These are phyloP conservation scores for Dinothrombium tinctorium DNA, from an alignment of 1,140 invertebrate genomes.

Conservation along the genomic window DNA sequence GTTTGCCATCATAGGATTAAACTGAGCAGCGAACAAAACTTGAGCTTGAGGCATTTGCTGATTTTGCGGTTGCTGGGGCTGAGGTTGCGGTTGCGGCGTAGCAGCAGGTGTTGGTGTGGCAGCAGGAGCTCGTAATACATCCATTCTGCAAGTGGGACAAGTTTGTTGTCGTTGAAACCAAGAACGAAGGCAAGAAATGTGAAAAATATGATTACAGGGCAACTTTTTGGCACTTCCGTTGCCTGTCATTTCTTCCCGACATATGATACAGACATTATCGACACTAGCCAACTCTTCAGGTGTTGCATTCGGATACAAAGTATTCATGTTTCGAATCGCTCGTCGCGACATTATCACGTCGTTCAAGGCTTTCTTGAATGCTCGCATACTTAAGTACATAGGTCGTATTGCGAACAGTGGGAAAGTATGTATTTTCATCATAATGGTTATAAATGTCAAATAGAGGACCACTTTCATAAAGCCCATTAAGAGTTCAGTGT, in stretches of 20 bases:
- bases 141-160: constrained; percentile 91
- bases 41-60: too few relatives aligned
- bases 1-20: neutral
- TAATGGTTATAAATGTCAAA: constrained; percentile 75
- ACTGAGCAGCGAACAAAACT: too few relatives aligned
- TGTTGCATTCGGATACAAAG: constrained; percentile 86
- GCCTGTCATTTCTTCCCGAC: constrained; percentile 60
- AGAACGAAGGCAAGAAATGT: constrained; percentile 84
- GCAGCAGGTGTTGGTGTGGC: constrained; percentile 19
- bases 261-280: constrained; percentile 98
- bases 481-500: constrained; percentile 81
- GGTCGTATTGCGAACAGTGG: constrained; percentile 94
- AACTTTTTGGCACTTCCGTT: constrained; percentile 66
- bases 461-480: constrained; percentile 67
- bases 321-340: constrained; percentile 95
- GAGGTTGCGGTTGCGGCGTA: constrained; percentile 10
- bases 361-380: constrained; percentile 92
- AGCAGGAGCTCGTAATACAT: constrained; percentile 66
- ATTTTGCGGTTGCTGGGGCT: neutral
- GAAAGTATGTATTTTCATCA: constrained; percentile 91
- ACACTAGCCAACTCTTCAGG: constrained; percentile 70
- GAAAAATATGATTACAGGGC: constrained; percentile 98
- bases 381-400: constrained; percentile 93
- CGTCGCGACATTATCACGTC: constrained; percentile 89
- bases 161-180: constrained; percentile 99